Base-by-base conservation (phyloP, 2,888 invertebrate species). In the Drosophila ezoana region DNA sequence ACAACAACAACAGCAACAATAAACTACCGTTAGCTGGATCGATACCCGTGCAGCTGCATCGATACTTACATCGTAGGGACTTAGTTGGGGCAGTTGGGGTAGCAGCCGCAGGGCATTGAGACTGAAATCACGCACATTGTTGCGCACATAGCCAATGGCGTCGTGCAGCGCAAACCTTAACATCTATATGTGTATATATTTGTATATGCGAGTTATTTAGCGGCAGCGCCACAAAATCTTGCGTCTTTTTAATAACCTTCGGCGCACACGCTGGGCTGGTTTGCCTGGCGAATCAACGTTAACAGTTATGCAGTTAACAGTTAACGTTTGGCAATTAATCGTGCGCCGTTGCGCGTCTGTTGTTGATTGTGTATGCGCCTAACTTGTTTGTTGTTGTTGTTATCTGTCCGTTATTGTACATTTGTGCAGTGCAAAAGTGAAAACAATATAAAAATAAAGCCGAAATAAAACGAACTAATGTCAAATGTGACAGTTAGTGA, bases 11-110 rank as follows among this genome's bases (percentile, higher is more conserved):
- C 10, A 28, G 18, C 38, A 40, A 16, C 2, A 4, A 5, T 3
- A 23, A n/a, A 40, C 40, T 16, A 9, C 38, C 32, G 28, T 28
- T 16, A 18, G 14, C 49, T 20, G 20, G 63, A 58, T 63, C 68
- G 74, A 72, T 62, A 61, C 10, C 41, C 51, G 28, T 28, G 3
- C 14, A 14, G 28, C 16, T 53, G 40, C 14, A 37, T 52, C 53
- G 71, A 49, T 59, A 87, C 91, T 91, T 81, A 92, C 92, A 90
- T 92, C 92, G 85, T 92, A 91, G 4, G 92, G 92, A 48, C 92
- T 92, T 16, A 92, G 77, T 57, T 92, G 91, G 0, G 91, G 90
- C 64, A 90, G 62, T 56, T 91, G 90, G 13, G 90, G 75, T 20
- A 82, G 70, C 37, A 89, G 82, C 9, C 81, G 83, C 37, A 84